phyloP scores from a whole-genome alignment of 2,113 vertebrate species.

The Pimephales promelas region DNA sequence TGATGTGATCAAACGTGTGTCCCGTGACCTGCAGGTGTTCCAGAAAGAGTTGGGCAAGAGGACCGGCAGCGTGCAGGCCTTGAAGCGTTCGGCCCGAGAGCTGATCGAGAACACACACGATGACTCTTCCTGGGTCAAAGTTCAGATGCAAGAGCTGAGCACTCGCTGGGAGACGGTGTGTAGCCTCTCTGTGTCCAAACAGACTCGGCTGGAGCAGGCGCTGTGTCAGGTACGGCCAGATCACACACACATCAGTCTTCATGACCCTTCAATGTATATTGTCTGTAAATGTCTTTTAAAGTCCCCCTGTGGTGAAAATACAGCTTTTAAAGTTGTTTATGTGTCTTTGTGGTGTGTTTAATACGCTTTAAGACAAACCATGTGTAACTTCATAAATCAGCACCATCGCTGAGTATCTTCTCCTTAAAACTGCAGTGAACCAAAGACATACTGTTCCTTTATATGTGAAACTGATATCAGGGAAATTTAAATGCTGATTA shows the following conservation, averaged over 20 bases:
- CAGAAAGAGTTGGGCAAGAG: conserved; percentile 96
- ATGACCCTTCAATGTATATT: not conserved
- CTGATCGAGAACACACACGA: conserved; percentile 89
- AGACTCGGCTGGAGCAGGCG: conserved; percentile 90
- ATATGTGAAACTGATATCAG: no score
- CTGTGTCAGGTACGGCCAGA: conserved; percentile 83
- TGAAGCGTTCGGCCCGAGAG: conserved; percentile 92
- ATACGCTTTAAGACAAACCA: no score
- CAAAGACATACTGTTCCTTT: no score
- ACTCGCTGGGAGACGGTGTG: conserved; percentile 96
- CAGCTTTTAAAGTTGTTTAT: no score
- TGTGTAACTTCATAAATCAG: no score
- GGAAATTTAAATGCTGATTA: no score
- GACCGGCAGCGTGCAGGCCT: conserved; percentile 90
- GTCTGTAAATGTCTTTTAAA: no score
- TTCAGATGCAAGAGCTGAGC: conserved; percentile 95
- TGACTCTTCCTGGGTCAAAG: conserved; percentile 96
- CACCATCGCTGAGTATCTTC: no score
- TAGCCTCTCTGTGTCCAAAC: conserved; percentile 92
- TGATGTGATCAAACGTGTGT: not conserved
- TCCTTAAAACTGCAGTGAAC: no score
- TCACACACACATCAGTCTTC: not conserved
- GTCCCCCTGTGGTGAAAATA: no score
- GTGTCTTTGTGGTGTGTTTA: no score
- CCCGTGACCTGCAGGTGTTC: conserved; percentile 82